Base-by-base conservation (phyloP, 1,140 invertebrate genomes). In the Drosophila pectinifera region DNA sequence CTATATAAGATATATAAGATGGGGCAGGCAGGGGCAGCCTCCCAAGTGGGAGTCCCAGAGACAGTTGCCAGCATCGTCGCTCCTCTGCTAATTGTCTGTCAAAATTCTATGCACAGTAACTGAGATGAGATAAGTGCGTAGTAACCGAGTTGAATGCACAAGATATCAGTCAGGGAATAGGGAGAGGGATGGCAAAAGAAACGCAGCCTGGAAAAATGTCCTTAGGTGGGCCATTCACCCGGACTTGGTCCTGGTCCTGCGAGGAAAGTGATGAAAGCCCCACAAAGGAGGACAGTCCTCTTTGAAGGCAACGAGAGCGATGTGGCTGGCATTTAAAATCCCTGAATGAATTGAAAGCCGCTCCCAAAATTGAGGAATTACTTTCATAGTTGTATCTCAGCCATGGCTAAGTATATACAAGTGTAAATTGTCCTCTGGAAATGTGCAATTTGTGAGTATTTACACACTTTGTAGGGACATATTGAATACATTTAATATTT, bases 61-160 rank as follows among this genome's bases (percentile, higher is more conserved):
- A 34, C 28, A 78, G 61, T 73, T 78, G 73, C 73, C 64, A 77
- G 53, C 73, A 63, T 64, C 74, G 69, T 49, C 65, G 65, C 73
- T 70, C 49, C 42, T 38, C 84, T 89, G 84, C 84, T 89, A 89
- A 89, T 89, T 88, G 83, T 88, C 84, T 82, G 83, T 77, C 79
- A 88, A 83, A 86, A 86, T 88, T 82, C 82, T 79, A 79, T 76
- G 79, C 75, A 77, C 62, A 61, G 75, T 77, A 80, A 88, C 80
- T 48, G 86, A 83, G 79, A 76, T 79, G 79, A 88, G 75, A 83
- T 88, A 86, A 88, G 80, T 88, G 58, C 83, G 67, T 88, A 64
- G 79, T 83, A 79, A 86, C 79, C 79, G 51, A 76, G 56, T 80
- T 78, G 74, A 80, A 85, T 65, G 64, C 75, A 70, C 73, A 77